phyloP scores from a whole-genome alignment of 2,797 vertebrate genomes.

The Danio tinwini region DNA sequence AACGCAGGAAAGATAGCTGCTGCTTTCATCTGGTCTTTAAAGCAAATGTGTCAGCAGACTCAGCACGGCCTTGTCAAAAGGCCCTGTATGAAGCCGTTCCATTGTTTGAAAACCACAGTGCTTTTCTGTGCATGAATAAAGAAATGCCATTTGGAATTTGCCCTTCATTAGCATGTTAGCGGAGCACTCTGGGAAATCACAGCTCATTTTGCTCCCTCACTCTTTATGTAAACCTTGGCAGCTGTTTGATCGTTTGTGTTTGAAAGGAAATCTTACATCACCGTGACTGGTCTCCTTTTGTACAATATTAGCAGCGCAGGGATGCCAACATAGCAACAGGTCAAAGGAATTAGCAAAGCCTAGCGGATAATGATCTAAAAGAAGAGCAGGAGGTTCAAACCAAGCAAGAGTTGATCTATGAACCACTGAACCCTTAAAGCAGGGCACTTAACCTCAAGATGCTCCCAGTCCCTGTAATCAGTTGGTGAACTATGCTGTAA shows the following conservation, averaged over 20 bases:
- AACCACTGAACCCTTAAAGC: neutral
- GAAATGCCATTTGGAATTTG: conserved; percentile 22
- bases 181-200: conserved; percentile 45
- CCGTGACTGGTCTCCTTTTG: neutral
- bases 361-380: conserved; percentile 14
- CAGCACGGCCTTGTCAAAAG: neutral
- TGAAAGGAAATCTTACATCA: conserved; percentile 32
- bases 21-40: neutral
- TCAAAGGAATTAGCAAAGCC: conserved; percentile 14
- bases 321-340: neutral
- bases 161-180: conserved; percentile 31
- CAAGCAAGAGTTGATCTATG: neutral
- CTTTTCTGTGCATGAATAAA: conserved; percentile 3
- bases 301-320: neutral
- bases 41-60: neutral
- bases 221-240: conserved; percentile 35
- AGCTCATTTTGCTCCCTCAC: conserved; percentile 22
- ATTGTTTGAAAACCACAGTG: conserved; percentile 6
- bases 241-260: conserved; percentile 35
- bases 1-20: neutral
- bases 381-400: conserved; percentile 16
- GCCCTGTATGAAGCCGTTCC: neutral
- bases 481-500: neutral
- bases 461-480: conserved; percentile 4
- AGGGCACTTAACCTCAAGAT: conserved; percentile 33